Evolutionary conservation across 2,797 vertebrate genomes (phyloP).

Genomic region (Clarias pachynema): DNA sequence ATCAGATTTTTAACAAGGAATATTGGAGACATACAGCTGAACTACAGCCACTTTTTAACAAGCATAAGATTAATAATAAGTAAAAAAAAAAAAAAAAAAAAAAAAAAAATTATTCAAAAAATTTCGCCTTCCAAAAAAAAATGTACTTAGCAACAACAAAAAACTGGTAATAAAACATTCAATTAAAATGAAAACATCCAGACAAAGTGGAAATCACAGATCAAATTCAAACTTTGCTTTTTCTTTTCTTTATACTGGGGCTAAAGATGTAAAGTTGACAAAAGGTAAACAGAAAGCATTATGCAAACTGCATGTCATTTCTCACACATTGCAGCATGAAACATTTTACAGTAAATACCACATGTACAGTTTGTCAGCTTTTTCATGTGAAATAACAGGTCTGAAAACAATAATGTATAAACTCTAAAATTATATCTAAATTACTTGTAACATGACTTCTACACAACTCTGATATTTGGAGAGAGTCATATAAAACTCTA

Average conservation of each 20-base stretch:
- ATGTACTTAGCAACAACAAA: not conserved
- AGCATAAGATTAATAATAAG: not conserved
- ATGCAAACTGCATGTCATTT: not conserved
- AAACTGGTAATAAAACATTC: not conserved
- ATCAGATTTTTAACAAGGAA: not conserved
- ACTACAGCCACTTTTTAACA: not conserved
- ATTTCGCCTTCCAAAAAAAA: slow-evolving; percentile 9
- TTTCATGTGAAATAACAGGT: not conserved
- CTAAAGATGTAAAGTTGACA: not conserved
- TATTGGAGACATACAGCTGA: not conserved
- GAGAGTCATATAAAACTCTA: not conserved
- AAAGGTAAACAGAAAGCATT: not conserved
- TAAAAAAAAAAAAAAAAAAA: not conserved
- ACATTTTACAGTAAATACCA: not conserved
- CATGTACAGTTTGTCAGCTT: not conserved
- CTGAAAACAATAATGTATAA: not conserved
- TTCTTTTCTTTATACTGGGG: not conserved
- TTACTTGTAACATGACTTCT: not conserved
- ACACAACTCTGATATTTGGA: not conserved
- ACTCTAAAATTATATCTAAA: not conserved
- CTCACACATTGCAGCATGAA: not conserved
- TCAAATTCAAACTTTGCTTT: not conserved
- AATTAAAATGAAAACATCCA: slow-evolving; percentile 13
- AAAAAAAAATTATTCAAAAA: slow-evolving; percentile 19
- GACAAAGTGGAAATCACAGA: not conserved